Evolutionary conservation across 1,140 invertebrate genomes (phyloP).

Genomic region (Dinothrombium tinctorium): DNA sequence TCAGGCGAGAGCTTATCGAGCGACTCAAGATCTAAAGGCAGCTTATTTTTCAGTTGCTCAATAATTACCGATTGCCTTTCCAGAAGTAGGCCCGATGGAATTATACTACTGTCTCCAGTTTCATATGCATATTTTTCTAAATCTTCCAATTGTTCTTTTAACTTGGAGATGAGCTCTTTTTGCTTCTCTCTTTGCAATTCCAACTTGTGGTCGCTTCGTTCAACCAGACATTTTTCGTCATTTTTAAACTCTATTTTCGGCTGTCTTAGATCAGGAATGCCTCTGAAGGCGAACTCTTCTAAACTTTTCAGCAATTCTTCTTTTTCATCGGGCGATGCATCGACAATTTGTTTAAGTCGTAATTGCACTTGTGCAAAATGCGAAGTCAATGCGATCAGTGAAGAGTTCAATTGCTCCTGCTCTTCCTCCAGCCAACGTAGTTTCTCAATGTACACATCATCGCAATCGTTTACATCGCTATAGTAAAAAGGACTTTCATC

Average conservation of each 20-base stretch:
- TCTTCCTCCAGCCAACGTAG: constrained; percentile 50
- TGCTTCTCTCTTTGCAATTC: constrained; percentile 40
- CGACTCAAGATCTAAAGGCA: constrained; percentile 49
- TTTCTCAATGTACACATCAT: constrained; percentile 17
- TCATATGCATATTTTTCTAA: constrained; percentile 83
- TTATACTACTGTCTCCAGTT: constrained; percentile 15
- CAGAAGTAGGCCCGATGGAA: constrained; percentile 54
- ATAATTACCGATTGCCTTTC: constrained; percentile 71
- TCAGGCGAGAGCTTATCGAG: constrained; percentile 42
- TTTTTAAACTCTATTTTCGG: constrained; percentile 13
- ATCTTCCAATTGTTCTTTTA: constrained; percentile 77
- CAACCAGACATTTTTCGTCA: constrained; percentile 8
- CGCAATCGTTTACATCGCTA: constrained; percentile 9
- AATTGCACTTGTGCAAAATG: constrained; percentile 97
- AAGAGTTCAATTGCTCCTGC: constrained; percentile 87
- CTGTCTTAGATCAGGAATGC: constrained; percentile 39
- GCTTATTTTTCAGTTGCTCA: constrained; percentile 46
- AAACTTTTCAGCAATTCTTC: constrained; percentile 71
- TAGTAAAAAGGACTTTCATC: too few species aligned
- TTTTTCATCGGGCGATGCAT: constrained; percentile 50
- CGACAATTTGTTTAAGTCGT: constrained; percentile 76
- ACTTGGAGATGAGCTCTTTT: constrained; percentile 59
- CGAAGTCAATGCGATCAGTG: constrained; percentile 79
- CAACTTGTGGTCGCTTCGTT: constrained; percentile 28
- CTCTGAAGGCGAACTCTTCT: constrained; percentile 90